Evolutionary conservation across 1,140 invertebrate species (phyloP), one percentile per base, ranked within the genome.

Genomic region (Ips nitidus): DNA sequence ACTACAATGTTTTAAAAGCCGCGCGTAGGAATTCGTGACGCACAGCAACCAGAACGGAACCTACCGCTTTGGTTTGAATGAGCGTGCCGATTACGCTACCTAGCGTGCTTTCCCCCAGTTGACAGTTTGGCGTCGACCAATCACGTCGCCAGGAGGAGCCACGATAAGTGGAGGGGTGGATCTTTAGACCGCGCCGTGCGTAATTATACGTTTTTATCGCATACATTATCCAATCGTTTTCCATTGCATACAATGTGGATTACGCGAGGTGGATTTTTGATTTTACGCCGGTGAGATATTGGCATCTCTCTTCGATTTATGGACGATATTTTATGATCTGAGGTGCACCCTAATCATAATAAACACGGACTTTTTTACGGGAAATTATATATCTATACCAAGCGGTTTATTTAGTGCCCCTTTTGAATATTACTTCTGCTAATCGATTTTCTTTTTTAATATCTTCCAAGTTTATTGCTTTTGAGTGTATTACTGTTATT

Each of bases 121-220:
- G 57, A 38, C 8, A 41, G n/a, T 22, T 22, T 41, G 39, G 40
- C 57, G 6, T 6, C 37, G 52, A 52, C 75, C 75, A 77, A 77
- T 79, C 50, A 63, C 4, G 53, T 37, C 6, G 38, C 8, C 76
- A 79, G 78, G 78, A 75, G 78, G 77, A 75, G 78, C 73, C 69
- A 73, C 66, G 68, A 58, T 73, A 74, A 75, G 72, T 75, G 75
- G 75, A 74, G 73, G 73, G 76, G 73, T 72, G 77, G 73, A 65
- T 70, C 72, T 71, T 69, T 39, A 52, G 56, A 53, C 65, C 65
- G 69, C 62, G 69, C 73, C 69, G 66, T 68, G 72, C 73, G 68
- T 80, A 80, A 80, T 80, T 71, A 80, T 76, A 80, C 73, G 76
- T 75, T 80, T 80, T 79, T 78, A 78, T 77, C 77, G 74, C 72